These are phyloP conservation scores for Bolinopsis microptera DNA, from an alignment of 37 sponge, comb jelly and placozoan genomes.

Conservation along the genomic window DNA sequence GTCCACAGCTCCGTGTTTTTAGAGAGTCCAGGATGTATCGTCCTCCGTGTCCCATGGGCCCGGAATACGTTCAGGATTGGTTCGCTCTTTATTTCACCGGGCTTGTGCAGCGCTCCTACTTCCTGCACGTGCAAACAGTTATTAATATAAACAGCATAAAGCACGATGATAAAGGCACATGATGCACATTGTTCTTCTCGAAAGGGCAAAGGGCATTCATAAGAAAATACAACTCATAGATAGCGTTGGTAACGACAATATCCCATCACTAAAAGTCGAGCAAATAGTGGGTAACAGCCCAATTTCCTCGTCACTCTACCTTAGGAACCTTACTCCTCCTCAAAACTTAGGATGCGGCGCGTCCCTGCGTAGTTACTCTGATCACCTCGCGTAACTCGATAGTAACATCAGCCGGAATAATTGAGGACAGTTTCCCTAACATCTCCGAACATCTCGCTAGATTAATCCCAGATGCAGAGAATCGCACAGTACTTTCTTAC, in stretches of 20 bases:
- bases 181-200: neutral
- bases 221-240: too few species aligned
- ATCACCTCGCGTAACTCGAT: conserved; percentile 88
- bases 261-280: too few species aligned
- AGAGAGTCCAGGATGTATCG: conserved; percentile 86
- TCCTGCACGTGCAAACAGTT: too few species aligned
- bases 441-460: conserved; percentile 91
- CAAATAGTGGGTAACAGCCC: too few species aligned
- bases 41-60: conserved; percentile 91
- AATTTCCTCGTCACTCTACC: too few species aligned
- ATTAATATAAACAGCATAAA: too few species aligned
- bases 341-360: conserved; percentile 89
- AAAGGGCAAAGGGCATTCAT: too few species aligned
- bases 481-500: conserved; percentile 88
- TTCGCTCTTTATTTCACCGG: conserved; percentile 82
- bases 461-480: conserved; percentile 95
- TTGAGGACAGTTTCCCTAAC: conserved; percentile 82
- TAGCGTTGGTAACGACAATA: too few species aligned
- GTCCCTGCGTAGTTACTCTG: conserved; percentile 83
- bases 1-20: conserved; percentile 91
- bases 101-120: conserved; percentile 74
- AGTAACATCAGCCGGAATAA: conserved; percentile 96
- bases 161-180: too few species aligned
- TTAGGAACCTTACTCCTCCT: conserved; percentile 77
- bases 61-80: conserved; percentile 99